Evolutionary conservation across 2,113 vertebrate species (phyloP), one percentile per base, ranked within the genome.

Genomic region (Philantomba maxwellii): DNA sequence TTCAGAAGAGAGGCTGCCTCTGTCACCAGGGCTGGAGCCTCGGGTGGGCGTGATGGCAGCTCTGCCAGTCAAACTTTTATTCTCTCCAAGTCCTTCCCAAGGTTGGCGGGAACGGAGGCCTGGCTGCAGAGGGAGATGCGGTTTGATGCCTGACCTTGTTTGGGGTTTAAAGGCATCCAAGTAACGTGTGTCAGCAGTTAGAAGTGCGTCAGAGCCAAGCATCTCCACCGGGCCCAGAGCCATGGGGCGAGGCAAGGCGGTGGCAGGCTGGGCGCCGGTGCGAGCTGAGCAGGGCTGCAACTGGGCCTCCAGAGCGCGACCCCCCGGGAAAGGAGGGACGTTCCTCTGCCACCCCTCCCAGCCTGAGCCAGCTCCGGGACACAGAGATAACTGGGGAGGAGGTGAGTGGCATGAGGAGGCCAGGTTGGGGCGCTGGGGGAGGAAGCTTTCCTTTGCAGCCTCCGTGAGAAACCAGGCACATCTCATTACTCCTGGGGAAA

Each of bases 141-240:
- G 88, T 92, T 86, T 75, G 57, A 82, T 93, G 83, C 84, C 80
- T 96, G 95, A 96, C 92, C 81, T 97, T 96, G 92, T 93, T 94
- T 77, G 9, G 60, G 89, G 83, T 93, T 92, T 94, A 86, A 93
- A 88, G 78, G 60, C 73, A 13, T 95, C 91, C 94, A 95, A 95
- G 89, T 80, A 89, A 95, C 87, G 87, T 89, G 96, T 91, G 87
- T 95, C 91, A 91, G 95, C 83, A 93, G 83, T 96, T 57, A 84
- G 60, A 89, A 95, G 78, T 25, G 62, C 12, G 53, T 51, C 77
- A 45, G 58, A 93, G 92, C 92, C 70, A 89, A 93, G 89, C 36
- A 23, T 94, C 78, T 96, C 89, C 77, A 84, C 96, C 82, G 94
- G 94, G 95, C 95, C 81, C 23, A 0, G 2, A 83, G 94, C 91